Evolutionary conservation across 2,113 vertebrate genomes (phyloP), one percentile per base, ranked within the genome.

Genomic region (Pseudorasbora parva): DNA sequence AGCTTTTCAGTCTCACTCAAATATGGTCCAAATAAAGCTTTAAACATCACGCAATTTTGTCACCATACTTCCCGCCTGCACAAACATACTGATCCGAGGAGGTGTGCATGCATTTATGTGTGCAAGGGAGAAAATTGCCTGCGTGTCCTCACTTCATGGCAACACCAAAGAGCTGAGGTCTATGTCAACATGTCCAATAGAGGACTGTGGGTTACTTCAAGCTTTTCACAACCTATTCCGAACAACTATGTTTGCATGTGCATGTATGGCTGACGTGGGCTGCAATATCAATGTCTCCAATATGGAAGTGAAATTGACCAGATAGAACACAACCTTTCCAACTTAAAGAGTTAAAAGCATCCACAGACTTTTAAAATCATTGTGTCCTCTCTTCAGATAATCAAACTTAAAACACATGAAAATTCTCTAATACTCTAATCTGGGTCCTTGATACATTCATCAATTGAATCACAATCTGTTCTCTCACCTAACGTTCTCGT

Each of bases 61-160:
- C 5, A 0, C 3, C 37, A 59, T 60, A 57, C 0, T 78, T n/a
- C 33, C 59, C 12, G 17, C 5, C 5, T 79, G 41, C 60, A 27
- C 81, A 15, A 62, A 45, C 41, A 51, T 11, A 68, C 59, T 12
- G 41, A 69, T 21, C 41, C 41, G 21, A n/a, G 33, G 8, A 47
- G 14, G n/a, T 33, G 43, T 75, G 73, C 8, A 15, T 78, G 56
- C 51, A 62, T 57, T 62, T 84, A 37, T 68, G 82, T 85, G 62
- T 15, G 84, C 71, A 78, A 45, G 41, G n/a, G 14, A 27, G 37
- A 78, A 78, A 78, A 78, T 11, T 79, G 77, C 41, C 43, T 64
- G 15, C 49, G 77, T 47, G 77, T 66, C 59, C 45, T 33, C 78
- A 66, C 43, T 79, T 79, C 78, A 79, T 79, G 78, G 78, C 78